Evolutionary conservation across 2,888 invertebrate genomes (phyloP), one percentile per base, ranked within the genome.

Genomic region (Apamea monoglypha): DNA sequence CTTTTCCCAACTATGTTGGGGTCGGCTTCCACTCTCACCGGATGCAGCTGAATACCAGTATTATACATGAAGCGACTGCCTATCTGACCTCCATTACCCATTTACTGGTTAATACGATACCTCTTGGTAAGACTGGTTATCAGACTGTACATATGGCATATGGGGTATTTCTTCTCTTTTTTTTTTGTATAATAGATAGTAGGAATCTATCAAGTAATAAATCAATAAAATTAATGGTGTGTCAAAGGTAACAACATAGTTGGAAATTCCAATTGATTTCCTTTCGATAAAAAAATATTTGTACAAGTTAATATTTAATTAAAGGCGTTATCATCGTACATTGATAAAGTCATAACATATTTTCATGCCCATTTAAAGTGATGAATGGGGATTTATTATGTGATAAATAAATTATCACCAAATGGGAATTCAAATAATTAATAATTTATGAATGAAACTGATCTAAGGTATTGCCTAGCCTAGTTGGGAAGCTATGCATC

Each of bases 391-490:
- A 47, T 44, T 40, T 32, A 50, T 25, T 82, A 16, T 29, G 29
- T 64, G 44, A 82, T 79, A 36, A 73, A 79, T 74, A 80, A 80
- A 59, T 72, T 59, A 29, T 63, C 53, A 63, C 61, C 61, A 10
- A 53, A 68, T 47, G 29, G 83, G 53, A 44, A 64, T 50, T 59
- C 53, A 21, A 32, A 53, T 73, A 59, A 82, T 82, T 69, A 73
- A 84, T 73, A 84, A 84, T 84, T 69, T 69, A 80, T 82, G 72
- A 61, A 64, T 72, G 80, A 73, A 73, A 82, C 40, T 53, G 64
- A 80, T 82, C 68, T 16, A 59, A 66, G 36, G 29, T 36, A 44
- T 80, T 61, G 47, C 21, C 25, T 59, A 12, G 25, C 80, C 80
- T 36, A 70, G 36, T 69, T 72, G 14, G 21, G 63, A 73, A 64